A percentile compares a stretch with the other conserved stretches of the same genome.
These are phyloP conservation scores for Narcine bancroftii DNA, from an alignment of 2,113 vertebrate species.

Conservation along the genomic window DNA sequence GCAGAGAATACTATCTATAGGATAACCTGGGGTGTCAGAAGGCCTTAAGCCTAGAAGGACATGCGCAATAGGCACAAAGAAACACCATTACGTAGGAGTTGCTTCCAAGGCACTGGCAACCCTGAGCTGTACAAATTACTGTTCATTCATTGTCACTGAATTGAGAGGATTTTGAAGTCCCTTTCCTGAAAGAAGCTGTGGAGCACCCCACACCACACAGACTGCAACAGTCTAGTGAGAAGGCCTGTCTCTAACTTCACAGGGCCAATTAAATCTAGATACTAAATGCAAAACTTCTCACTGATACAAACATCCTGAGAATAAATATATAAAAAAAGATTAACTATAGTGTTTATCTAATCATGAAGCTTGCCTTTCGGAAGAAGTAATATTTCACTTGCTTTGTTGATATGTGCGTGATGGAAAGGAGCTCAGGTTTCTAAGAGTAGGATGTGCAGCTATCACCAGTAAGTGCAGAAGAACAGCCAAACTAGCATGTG, in stretches of 20 bases:
- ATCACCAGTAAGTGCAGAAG: not conserved
- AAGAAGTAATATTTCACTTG: not conserved
- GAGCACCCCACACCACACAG: not conserved
- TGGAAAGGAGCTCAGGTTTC: not conserved
- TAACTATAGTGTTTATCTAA: not conserved
- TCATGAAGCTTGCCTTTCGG: not conserved
- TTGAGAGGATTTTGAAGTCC: not conserved
- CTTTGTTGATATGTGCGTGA: not conserved
- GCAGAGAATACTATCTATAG: not conserved
- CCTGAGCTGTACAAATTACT: not conserved
- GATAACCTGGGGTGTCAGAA: not conserved
- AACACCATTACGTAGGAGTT: no score
- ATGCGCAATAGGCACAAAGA: not conserved
- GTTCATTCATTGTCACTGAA: not conserved
- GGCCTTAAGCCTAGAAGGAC: not conserved
- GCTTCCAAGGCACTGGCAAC: not conserved
- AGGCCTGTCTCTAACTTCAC: not conserved
- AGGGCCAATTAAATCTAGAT: not conserved
- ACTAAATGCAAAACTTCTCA: not conserved
- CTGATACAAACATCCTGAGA: no score
- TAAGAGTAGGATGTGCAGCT: not conserved
- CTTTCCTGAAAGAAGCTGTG: not conserved
- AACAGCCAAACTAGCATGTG: not conserved
- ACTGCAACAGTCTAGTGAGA: not conserved
- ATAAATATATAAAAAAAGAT: not conserved